Evolutionary conservation across 2,888 invertebrate genomes (phyloP).

Genomic region (Zygothrica quintamaculata): DNA sequence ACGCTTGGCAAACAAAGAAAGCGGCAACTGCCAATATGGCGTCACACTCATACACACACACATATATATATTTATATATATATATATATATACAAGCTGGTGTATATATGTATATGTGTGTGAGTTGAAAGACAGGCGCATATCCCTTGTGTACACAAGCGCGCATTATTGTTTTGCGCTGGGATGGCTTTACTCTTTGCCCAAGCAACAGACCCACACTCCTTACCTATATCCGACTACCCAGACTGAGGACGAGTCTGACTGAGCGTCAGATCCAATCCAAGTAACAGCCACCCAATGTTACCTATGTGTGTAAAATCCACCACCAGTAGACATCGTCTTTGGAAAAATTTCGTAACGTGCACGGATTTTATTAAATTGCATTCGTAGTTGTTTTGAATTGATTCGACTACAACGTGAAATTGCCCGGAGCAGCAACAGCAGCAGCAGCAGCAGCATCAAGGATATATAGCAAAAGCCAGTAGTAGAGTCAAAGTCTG

Average conservation of each 20-base stretch:
- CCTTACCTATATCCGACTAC: constrained; percentile 6
- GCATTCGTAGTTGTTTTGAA: constrained; percentile 83
- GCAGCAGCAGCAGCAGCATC: not conserved
- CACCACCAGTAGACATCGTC: constrained; percentile 51
- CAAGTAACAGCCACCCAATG: constrained; percentile 52
- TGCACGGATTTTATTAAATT: constrained; percentile 83
- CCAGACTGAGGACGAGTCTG: not conserved
- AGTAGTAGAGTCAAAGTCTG: constrained; percentile 3
- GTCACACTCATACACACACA: constrained; percentile 44
- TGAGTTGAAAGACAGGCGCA: constrained; percentile 69
- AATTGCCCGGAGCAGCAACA: constrained; percentile 67
- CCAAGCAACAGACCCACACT: constrained; percentile 21
- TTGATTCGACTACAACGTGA: constrained; percentile 77
- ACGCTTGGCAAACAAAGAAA: constrained; percentile 80
- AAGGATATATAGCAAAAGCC: not conserved
- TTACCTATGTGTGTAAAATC: constrained; percentile 44
- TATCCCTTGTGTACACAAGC: constrained; percentile 82
- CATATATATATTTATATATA: not conserved
- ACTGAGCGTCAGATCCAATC: not conserved
- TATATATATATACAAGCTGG: constrained; percentile 4
- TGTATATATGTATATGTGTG: constrained; percentile 36
- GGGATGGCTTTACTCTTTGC: constrained; percentile 65
- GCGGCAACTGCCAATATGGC: constrained; percentile 65
- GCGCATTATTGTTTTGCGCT: constrained; percentile 82
- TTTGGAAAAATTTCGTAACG: constrained; percentile 69